Conservation (phyloP, 2,113 vertebrate genomes). For the Microcebus lehilahytsara region DNA sequence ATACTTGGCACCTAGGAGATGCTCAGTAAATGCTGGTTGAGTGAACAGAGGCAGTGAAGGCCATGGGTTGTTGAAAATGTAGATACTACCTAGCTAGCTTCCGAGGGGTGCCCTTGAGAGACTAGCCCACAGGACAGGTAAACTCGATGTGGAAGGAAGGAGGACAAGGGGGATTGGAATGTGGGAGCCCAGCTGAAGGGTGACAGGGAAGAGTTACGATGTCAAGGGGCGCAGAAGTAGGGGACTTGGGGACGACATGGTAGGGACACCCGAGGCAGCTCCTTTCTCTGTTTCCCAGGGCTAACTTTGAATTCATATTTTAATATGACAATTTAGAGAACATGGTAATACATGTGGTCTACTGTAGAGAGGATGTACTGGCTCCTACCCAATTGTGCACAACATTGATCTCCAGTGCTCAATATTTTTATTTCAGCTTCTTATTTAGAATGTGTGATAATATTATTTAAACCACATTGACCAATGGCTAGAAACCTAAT, state of each 20-base stretch:
- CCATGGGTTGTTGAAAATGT: no score
- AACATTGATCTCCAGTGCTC: background rate
- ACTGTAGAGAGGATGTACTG: background rate
- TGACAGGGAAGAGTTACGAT: no score
- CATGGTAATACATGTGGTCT: background rate
- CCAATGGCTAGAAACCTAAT: background rate
- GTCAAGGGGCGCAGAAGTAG: background rate
- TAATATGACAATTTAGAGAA: background rate
- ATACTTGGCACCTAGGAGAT: background rate
- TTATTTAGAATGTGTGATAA: background rate
- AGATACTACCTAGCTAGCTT: no score
- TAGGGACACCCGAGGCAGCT: background rate
- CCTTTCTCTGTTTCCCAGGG: background rate
- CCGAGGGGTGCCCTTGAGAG: background rate
- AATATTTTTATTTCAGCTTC: background rate
- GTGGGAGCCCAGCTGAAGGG: background rate
- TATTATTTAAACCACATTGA: background rate
- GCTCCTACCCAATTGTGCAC: background rate
- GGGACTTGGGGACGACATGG: background rate
- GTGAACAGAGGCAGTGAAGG: background rate
- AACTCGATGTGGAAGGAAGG: background rate
- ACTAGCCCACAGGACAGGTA: accelerated
- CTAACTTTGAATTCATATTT: background rate
- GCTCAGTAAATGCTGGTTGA: background rate
- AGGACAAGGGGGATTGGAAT: background rate